These are phyloP conservation scores for Matsumyia berberina DNA, from an alignment of 2,888 invertebrate species.

Conservation along the genomic window DNA sequence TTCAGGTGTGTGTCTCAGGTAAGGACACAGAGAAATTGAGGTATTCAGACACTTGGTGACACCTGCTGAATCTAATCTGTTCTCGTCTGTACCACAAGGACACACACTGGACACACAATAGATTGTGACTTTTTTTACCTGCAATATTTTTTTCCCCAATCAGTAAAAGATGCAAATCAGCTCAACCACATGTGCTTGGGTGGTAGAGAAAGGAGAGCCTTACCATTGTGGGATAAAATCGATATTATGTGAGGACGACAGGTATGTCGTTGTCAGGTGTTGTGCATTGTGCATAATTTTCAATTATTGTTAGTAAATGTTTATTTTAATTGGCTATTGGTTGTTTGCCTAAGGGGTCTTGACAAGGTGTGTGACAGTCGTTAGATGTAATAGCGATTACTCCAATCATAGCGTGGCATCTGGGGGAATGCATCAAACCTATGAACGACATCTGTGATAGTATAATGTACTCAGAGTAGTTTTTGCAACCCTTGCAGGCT, in stretches of 20 bases:
- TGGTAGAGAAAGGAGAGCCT: not conserved
- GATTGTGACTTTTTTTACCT: constrained; percentile 20
- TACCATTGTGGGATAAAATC: not conserved
- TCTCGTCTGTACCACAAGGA: constrained; percentile 58
- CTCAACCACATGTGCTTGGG: constrained; percentile 13
- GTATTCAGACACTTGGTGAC: constrained; percentile 44
- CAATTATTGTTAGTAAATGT: constrained; percentile 15
- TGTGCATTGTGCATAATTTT: constrained; percentile 14
- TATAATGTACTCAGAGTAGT: too few species aligned
- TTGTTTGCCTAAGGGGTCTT: not conserved
- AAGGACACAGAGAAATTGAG: not conserved
- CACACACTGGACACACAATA: constrained; percentile 37
- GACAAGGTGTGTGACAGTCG: too few species aligned
- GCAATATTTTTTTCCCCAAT: not conserved
- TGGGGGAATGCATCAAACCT: too few species aligned
- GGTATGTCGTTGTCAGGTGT: constrained; percentile 14
- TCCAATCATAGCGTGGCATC: too few species aligned
- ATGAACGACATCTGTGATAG: too few species aligned
- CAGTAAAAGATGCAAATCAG: constrained; percentile 54
- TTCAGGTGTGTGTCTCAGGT: constrained; percentile 38
- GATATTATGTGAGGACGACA: constrained; percentile 6
- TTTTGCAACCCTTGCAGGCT: too few species aligned
- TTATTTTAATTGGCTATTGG: constrained; percentile 27
- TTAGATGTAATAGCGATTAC: too few species aligned
- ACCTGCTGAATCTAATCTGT: constrained; percentile 61